phyloP scores from a whole-genome alignment of 2,888 invertebrate genomes.

The Scaptomyza tumidula region DNA sequence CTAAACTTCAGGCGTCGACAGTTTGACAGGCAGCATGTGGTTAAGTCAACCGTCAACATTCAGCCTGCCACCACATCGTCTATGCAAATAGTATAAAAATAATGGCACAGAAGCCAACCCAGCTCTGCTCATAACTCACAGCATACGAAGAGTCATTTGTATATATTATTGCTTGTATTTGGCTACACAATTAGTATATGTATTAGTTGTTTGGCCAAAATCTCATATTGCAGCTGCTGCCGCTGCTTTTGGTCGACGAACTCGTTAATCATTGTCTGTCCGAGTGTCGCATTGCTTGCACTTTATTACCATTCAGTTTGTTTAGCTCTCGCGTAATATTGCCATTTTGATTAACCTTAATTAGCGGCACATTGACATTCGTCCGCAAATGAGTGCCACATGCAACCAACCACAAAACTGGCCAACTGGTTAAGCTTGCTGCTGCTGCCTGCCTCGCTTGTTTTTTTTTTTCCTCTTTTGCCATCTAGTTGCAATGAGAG shows the following conservation, averaged over 20 bases:
- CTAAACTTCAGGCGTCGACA: slow-evolving; percentile 53
- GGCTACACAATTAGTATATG: slow-evolving; percentile 47
- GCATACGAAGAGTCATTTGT: slow-evolving; percentile 2
- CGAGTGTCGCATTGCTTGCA: slow-evolving; percentile 42
- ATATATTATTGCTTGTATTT: slow-evolving; percentile 32
- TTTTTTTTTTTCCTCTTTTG: background rate
- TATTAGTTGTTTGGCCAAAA: slow-evolving; percentile 42
- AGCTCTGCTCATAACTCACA: slow-evolving; percentile 22
- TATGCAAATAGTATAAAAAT: slow-evolving; percentile 46
- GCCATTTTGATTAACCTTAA: slow-evolving; percentile 78
- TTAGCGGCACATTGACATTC: slow-evolving; percentile 74
- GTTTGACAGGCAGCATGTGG: slow-evolving; percentile 61
- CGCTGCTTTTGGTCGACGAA: slow-evolving; percentile 56
- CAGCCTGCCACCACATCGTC: slow-evolving; percentile 12
- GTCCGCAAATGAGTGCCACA: slow-evolving; percentile 52
- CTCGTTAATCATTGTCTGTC: slow-evolving; percentile 63
- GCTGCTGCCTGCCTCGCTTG: background rate
- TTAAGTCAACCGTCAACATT: slow-evolving; percentile 43
- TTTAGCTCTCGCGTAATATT: slow-evolving; percentile 29
- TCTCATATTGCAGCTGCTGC: slow-evolving; percentile 28
- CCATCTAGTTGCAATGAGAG: slow-evolving; percentile 64
- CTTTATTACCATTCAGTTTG: slow-evolving; percentile 49
- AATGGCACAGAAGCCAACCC: slow-evolving; percentile 33
- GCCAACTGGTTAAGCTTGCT: slow-evolving; percentile 1
- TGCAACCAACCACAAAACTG: slow-evolving; percentile 35